These are phyloP conservation scores for Hylaeus anthracinus DNA, from an alignment of 1,140 invertebrate species.

Conservation along the genomic window DNA sequence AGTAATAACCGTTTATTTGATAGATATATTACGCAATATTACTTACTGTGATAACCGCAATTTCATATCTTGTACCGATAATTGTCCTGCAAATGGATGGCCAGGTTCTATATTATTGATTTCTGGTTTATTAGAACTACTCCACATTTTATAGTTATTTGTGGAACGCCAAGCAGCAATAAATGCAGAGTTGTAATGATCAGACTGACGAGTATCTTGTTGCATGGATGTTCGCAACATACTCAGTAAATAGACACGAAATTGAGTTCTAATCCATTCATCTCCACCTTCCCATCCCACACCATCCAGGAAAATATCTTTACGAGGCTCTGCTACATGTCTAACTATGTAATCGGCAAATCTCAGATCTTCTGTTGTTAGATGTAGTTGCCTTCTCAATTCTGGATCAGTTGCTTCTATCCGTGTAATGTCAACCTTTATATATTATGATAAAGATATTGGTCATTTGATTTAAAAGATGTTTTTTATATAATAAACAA, in stretches of 20 bases:
- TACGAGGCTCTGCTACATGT: slow-evolving; percentile 89
- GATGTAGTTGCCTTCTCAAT: slow-evolving; percentile 89
- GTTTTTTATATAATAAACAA: slow-evolving; percentile 5
- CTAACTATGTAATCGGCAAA: slow-evolving; percentile 97
- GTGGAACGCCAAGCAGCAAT: slow-evolving; percentile 92
- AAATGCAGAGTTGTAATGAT: slow-evolving; percentile 94
- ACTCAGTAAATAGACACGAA: slow-evolving; percentile 94
- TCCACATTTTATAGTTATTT: slow-evolving; percentile 94
- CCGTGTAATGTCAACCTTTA: slow-evolving; percentile 87
- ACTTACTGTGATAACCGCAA: slow-evolving; percentile 94
- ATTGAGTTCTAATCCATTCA: slow-evolving; percentile 97
- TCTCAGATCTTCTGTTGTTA: slow-evolving; percentile 97
- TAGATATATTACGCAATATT: slow-evolving; percentile 7
- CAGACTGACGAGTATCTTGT: slow-evolving; percentile 88
- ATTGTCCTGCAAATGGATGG: slow-evolving; percentile 95
- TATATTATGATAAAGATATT: slow-evolving; percentile 1
- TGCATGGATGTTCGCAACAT: slow-evolving; percentile 91
- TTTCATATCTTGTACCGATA: slow-evolving; percentile 97
- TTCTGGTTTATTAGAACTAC: slow-evolving; percentile 84
- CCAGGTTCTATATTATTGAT: slow-evolving; percentile 86
- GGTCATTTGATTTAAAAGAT: background rate
- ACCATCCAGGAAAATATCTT: slow-evolving; percentile 89
- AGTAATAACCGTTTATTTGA: background rate
- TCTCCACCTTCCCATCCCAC: slow-evolving; percentile 95
- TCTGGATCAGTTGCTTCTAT: slow-evolving; percentile 94